These are phyloP conservation scores for Tarsius wallacei DNA, from an alignment of 2,797 vertebrate genomes.

Conservation along the genomic window DNA sequence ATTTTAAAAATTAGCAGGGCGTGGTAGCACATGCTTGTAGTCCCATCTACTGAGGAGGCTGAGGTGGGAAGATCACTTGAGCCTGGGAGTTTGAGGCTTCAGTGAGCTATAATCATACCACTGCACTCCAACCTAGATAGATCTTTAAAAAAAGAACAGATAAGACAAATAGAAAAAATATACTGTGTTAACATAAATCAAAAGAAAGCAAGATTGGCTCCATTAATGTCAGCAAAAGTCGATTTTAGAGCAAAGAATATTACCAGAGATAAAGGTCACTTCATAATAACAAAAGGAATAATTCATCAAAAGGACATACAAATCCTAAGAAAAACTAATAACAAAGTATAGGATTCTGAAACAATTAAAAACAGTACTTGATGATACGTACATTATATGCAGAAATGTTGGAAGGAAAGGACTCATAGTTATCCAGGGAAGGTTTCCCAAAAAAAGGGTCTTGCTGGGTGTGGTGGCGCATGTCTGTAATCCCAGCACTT, in stretches of 20 bases:
- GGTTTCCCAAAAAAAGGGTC: neutral
- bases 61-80: neutral
- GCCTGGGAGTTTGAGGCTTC: neutral
- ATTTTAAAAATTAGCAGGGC: neutral
- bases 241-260: constrained; percentile 26
- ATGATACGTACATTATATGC: neutral
- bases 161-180: constrained; percentile 48
- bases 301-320: neutral
- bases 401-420: neutral
- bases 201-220: constrained; percentile 19
- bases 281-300: constrained; percentile 4
- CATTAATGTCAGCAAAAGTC: neutral
- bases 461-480: neutral
- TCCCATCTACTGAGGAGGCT: neutral
- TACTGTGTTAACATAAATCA: neutral
- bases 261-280: constrained; percentile 1
- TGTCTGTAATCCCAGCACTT: too few species aligned
- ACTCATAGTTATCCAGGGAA: constrained; percentile 6
- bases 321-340: neutral
- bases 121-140: neutral
- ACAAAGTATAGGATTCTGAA: constrained; percentile 1
- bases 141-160: constrained; percentile 13
- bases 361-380: constrained; percentile 17
- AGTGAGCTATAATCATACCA: neutral
- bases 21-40: neutral